These are phyloP conservation scores for Ricordea florida DNA, from an alignment of 92 coral and sea anemone species.

Conservation along the genomic window DNA sequence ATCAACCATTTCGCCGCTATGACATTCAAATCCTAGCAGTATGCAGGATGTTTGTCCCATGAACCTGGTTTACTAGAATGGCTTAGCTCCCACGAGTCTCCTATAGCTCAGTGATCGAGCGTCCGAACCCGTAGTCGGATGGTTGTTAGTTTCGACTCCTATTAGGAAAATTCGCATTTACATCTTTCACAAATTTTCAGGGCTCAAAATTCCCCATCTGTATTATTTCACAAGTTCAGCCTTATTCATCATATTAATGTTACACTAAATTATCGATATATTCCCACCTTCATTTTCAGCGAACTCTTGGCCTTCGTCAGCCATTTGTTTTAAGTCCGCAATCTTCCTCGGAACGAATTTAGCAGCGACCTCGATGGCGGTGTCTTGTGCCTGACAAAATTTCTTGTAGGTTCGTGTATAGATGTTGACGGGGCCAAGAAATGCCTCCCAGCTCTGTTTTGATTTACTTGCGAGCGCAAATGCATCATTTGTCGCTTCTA, in stretches of 20 bases:
- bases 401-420: slow-evolving; percentile 20
- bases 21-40: too few relatives aligned
- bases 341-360: slow-evolving; percentile 23
- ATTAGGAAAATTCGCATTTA: too few relatives aligned
- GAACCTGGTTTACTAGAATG: too few relatives aligned
- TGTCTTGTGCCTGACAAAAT: slow-evolving; percentile 21
- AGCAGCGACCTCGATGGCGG: not conserved
- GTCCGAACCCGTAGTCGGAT: too few relatives aligned
- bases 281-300: slow-evolving; percentile 22
- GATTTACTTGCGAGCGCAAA: slow-evolving; percentile 10
- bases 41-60: too few relatives aligned
- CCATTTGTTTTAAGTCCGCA: not conserved
- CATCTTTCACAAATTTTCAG: too few relatives aligned
- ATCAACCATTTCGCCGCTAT: too few relatives aligned
- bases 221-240: too few relatives aligned
- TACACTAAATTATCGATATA: not conserved
- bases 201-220: not conserved
- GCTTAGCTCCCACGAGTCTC: too few relatives aligned
- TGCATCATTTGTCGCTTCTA: not conserved
- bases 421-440: slow-evolving; percentile 8
- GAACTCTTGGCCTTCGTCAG: not conserved
- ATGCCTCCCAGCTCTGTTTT: slow-evolving; percentile 15
- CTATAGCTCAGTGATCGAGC: too few relatives aligned
- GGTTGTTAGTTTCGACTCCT: too few relatives aligned
- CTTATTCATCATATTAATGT: not conserved